Percentiles rank a stretch among this genome's conserved stretches.
Conservation (phyloP, 2,113 vertebrate genomes). For the Dipodomys stephensi region DNA sequence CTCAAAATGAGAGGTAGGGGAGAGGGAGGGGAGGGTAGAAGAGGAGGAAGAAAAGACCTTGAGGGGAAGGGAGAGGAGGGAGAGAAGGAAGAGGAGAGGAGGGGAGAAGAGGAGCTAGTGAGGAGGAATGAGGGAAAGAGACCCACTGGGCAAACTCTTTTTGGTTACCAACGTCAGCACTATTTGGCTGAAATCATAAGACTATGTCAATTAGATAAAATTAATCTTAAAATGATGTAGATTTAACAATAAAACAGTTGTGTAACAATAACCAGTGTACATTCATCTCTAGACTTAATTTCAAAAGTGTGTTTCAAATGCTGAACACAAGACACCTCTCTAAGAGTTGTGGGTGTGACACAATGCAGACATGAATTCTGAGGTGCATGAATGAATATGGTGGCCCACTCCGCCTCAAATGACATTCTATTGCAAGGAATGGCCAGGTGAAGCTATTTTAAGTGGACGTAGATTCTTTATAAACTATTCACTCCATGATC, state of each 20-base stretch:
- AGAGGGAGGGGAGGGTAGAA: background rate
- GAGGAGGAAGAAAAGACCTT: background rate
- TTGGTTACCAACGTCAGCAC: background rate
- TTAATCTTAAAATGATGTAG: background rate
- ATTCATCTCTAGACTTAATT: constrained; percentile 23
- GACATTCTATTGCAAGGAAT: constrained; percentile 22
- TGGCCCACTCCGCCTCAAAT: background rate
- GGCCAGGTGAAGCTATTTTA: constrained; percentile 48
- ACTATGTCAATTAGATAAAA: background rate
- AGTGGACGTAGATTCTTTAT: constrained; percentile 66
- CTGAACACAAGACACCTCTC: constrained; percentile 36
- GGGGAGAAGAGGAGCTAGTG: background rate
- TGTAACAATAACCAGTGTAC: background rate
- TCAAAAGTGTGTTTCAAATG: background rate
- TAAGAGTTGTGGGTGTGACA: constrained; percentile 23
- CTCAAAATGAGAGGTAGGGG: too few relatives aligned
- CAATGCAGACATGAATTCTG: background rate
- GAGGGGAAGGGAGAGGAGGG: background rate
- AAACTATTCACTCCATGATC: background rate
- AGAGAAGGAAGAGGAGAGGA: background rate
- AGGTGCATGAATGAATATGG: too few relatives aligned
- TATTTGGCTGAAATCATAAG: background rate
- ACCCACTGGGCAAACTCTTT: background rate
- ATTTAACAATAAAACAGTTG: constrained; percentile 1
- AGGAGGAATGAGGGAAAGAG: background rate